These are phyloP conservation scores for Siderastrea radians DNA, from an alignment of 92 coral and sea anemone genomes.

Conservation along the genomic window DNA sequence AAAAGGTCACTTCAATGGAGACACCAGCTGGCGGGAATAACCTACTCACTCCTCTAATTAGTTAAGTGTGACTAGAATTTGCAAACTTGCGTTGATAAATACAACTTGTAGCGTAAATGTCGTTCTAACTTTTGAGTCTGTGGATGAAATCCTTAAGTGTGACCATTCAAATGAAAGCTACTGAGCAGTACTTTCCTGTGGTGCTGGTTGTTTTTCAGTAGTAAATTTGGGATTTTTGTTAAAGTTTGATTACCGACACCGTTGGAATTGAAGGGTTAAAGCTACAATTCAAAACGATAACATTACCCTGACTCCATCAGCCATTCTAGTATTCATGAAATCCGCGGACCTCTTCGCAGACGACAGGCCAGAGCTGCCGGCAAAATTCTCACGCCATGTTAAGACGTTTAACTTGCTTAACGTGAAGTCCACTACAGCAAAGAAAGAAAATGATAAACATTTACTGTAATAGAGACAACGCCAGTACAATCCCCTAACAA, in stretches of 20 bases:
- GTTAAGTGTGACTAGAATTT: too few relatives aligned
- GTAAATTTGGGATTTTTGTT: too few relatives aligned
- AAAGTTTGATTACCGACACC: too few relatives aligned
- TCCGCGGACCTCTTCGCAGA: conserved; percentile 55
- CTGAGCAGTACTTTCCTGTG: too few relatives aligned
- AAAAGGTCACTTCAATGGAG: background rate
- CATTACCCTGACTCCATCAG: conserved; percentile 31
- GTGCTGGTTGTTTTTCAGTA: too few relatives aligned
- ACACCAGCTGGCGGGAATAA: too few relatives aligned
- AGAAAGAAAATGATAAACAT: conserved; percentile 9
- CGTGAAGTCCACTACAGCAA: conserved; percentile 47
- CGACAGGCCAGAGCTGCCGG: conserved; percentile 94
- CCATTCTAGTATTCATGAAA: conserved; percentile 27
- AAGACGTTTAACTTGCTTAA: conserved; percentile 54
- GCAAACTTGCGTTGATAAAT: too few relatives aligned
- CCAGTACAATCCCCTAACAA: background rate
- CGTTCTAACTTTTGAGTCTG: too few relatives aligned
- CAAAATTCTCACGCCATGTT: conserved; percentile 97
- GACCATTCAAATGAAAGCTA: too few relatives aligned
- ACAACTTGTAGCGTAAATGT: too few relatives aligned
- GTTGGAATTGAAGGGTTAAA: background rate
- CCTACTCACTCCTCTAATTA: too few relatives aligned
- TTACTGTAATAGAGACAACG: background rate
- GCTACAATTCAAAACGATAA: background rate
- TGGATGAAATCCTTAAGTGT: too few relatives aligned